Evolutionary conservation across 2,888 invertebrate species (phyloP), one percentile per base, ranked within the genome.

Genomic region (Pyrochroa serraticornis): DNA sequence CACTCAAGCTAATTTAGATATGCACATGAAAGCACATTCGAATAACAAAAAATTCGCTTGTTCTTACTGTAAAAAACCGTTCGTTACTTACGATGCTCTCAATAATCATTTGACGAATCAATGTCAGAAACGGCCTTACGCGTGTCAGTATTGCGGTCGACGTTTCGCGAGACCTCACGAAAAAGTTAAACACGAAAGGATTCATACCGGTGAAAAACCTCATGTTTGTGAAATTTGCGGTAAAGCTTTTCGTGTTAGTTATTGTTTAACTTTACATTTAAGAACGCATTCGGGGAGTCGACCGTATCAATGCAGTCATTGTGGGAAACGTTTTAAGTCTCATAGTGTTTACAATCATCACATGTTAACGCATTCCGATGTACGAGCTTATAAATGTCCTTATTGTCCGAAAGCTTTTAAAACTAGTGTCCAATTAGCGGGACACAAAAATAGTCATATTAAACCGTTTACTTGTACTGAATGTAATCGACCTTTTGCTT

Each of bases 151-250:
- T 72, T 92, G 92, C 69, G 86, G 85, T 0, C 82, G 89, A 50
- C 82, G 87, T 59, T 92, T 92, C 69, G 82, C 85, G 1, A 81
- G 90, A 37, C 91, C 92, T 0, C 90, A 90, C 68, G 91, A 92
- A 69, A 91, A 91, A 76, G 91, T 92, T 1, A 91, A 91, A 76
- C 92, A 92, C 69, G 92, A 92, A 76, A 82, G 92, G n/a, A 88
- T 91, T 70, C 92, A 92, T 67, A 92, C 92, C 0, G 87, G 87
- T 0, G 91, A 91, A 71, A 91, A 91, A 69, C 92, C 92, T 0
- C 89, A 91, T 70, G 82, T 85, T 50, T 92, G 92, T 69, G 89
- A 89, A 74, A 88, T 91, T 31, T 92, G 92, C 72, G 91, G 91
- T 41, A 92, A 91, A 76, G 84, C 87, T 3, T 92, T 92, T 79